phyloP scores from a whole-genome alignment of 2,888 invertebrate species.

The Xylota sylvarum region DNA sequence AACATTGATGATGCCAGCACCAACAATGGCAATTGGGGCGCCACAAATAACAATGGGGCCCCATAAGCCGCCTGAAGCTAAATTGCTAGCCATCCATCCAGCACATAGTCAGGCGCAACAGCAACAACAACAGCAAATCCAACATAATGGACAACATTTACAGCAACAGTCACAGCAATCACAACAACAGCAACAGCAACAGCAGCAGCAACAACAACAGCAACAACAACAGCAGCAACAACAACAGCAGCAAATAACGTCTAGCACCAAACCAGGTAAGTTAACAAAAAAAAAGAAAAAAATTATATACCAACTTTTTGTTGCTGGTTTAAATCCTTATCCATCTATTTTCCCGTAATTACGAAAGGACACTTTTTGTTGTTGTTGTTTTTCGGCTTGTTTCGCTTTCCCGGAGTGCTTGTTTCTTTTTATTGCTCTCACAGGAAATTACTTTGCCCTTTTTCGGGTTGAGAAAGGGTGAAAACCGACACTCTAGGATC shows the following conservation, averaged over 20 bases:
- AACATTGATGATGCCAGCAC: conserved; percentile 85
- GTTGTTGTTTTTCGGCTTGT: conserved; percentile 23
- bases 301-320: background rate
- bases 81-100: conserved; percentile 85
- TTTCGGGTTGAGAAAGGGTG: conserved; percentile 41
- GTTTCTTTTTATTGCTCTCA: conserved; percentile 58
- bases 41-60: conserved; percentile 85
- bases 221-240: conserved; percentile 79
- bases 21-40: conserved; percentile 85
- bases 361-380: conserved; percentile 42
- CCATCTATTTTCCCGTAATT: conserved; percentile 50
- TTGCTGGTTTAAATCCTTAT: conserved; percentile 29
- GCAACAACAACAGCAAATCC: conserved; percentile 78
- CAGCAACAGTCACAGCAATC: conserved; percentile 80
- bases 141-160: conserved; percentile 80
- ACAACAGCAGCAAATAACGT: conserved; percentile 80
- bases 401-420: conserved; percentile 36
- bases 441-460: conserved; percentile 65
- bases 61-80: conserved; percentile 85
- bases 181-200: conserved; percentile 79
- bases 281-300: conserved; percentile 19
- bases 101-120: conserved; percentile 79
- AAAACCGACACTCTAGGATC: conserved; percentile 16
- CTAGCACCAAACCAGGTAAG: conserved; percentile 84
- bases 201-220: conserved; percentile 79